phyloP scores from a whole-genome alignment of 2,888 invertebrate genomes.

The Sclerodermus sp. region DNA sequence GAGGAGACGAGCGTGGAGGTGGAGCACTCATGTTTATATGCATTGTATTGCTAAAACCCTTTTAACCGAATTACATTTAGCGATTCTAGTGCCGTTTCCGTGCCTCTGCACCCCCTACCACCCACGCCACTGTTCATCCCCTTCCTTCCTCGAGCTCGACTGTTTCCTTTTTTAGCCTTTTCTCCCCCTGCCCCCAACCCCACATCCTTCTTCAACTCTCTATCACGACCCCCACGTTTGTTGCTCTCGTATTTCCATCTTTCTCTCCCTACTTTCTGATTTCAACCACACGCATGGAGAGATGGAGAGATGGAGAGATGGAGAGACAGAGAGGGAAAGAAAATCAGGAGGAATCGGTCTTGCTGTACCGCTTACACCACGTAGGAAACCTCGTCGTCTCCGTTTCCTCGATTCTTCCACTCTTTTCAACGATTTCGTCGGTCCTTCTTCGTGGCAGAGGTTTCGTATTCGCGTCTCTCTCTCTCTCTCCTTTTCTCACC shows the following conservation, averaged over 20 bases:
- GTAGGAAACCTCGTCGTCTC: no score
- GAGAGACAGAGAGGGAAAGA: background rate
- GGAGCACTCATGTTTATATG: conserved; percentile 55
- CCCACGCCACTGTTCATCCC: background rate
- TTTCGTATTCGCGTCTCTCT: no score
- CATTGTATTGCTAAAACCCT: conserved; percentile 58
- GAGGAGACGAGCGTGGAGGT: conserved; percentile 33
- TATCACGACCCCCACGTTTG: background rate
- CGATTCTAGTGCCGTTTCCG: conserved; percentile 49
- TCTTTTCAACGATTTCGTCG: no score
- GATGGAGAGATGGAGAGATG: conserved; percentile 1
- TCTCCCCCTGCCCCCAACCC: background rate
- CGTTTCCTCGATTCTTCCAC: no score
- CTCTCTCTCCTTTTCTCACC: no score
- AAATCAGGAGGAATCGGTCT: no score
- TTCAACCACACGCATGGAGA: background rate
- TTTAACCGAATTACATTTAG: conserved; percentile 58
- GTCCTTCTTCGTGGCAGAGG: no score
- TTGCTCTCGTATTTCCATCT: no score
- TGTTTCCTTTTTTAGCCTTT: background rate
- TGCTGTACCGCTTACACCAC: no score
- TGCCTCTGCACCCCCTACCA: conserved; percentile 24
- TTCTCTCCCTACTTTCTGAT: background rate
- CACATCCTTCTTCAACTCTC: background rate
- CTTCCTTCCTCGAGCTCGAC: background rate